These are phyloP conservation scores for Pangasius mekongensis DNA, from an alignment of 2,797 vertebrate genomes.

Conservation along the genomic window DNA sequence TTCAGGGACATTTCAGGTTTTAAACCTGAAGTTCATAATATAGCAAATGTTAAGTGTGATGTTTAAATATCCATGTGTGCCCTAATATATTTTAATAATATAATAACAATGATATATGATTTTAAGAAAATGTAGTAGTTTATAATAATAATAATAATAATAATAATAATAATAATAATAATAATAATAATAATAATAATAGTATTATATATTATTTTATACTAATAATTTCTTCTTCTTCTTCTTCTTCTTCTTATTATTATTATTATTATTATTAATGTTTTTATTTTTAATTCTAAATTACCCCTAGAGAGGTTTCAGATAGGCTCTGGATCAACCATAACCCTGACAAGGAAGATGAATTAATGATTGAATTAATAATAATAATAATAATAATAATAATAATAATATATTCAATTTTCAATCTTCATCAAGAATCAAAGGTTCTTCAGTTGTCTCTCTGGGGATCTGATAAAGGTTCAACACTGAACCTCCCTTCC, in stretches of 20 bases:
- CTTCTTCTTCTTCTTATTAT: no score
- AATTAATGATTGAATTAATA: no score
- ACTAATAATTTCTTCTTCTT: no score
- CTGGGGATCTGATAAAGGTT: neutral
- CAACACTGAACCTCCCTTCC: neutral
- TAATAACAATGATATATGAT: neutral
- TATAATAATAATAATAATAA: no score
- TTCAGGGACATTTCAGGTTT: neutral
- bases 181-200: no score
- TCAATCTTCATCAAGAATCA: neutral
- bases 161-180: no score
- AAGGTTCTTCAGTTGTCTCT: neutral
- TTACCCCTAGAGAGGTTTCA: neutral
- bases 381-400: neutral
- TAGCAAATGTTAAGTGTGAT: no score
- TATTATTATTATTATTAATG: neutral
- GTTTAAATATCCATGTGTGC: neutral
- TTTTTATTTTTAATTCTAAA: neutral
- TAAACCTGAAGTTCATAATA: neutral
- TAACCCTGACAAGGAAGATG: neutral
- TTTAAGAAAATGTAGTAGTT: neutral
- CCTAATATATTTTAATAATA: neutral
- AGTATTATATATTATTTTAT: no score
- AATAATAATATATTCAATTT: neutral
- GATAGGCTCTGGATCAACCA: neutral